These are phyloP conservation scores for Anneissia japonica DNA, from an alignment of 35 echinoderm and acorn worm genomes.

Conservation along the genomic window DNA sequence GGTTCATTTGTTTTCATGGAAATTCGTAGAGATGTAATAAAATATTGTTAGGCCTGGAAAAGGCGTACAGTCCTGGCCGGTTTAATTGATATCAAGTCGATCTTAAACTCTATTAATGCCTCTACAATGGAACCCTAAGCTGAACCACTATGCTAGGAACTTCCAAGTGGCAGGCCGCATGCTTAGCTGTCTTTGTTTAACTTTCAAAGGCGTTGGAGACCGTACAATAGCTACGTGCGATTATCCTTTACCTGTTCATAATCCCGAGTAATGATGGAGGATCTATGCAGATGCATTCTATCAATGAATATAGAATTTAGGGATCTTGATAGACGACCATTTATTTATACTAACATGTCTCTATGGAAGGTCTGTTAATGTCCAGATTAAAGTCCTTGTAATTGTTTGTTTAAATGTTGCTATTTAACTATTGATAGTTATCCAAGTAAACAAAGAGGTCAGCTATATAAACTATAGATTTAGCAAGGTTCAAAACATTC, in stretches of 20 bases:
- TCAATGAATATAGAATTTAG: background rate
- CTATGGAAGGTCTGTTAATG: background rate
- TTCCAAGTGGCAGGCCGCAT: background rate
- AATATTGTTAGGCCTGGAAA: background rate
- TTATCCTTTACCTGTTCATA: background rate
- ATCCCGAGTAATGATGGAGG: background rate
- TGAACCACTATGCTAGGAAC: background rate
- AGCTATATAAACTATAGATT: no score
- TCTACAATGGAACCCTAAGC: background rate
- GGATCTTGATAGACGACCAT: background rate
- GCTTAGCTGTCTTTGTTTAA: background rate
- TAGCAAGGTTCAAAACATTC: no score
- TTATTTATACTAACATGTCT: background rate
- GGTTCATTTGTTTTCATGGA: no score
- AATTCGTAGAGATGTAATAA: no score
- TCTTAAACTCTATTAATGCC: background rate
- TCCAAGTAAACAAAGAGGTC: no score
- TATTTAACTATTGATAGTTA: no score
- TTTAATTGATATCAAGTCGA: background rate
- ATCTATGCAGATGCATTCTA: background rate
- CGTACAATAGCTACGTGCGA: background rate
- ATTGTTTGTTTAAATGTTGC: no score
- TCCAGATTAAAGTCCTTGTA: background rate
- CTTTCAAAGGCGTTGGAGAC: background rate
- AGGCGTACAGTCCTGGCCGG: background rate